These are phyloP conservation scores for Melanotaenia trifasciata DNA, from an alignment of 2,797 vertebrate species.

Conservation along the genomic window DNA sequence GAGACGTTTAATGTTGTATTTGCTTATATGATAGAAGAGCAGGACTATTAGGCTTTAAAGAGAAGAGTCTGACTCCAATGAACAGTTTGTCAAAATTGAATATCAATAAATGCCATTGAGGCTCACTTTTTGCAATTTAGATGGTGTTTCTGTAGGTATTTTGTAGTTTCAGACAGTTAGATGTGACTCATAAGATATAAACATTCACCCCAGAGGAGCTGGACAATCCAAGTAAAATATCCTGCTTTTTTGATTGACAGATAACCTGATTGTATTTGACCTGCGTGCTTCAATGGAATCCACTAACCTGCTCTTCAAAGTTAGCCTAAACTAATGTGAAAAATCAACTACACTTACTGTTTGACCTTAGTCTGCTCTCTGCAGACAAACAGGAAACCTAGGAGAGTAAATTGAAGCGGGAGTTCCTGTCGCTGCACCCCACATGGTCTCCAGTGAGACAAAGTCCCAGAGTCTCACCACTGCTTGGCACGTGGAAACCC, in stretches of 20 bases:
- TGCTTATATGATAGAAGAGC: neutral
- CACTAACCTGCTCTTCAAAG: conserved; percentile 19
- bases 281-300: conserved; percentile 15
- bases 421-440: conserved; percentile 60
- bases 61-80: neutral
- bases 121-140: neutral
- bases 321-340: conserved; percentile 30
- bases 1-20: neutral
- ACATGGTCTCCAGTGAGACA: conserved; percentile 46
- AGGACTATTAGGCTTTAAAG: neutral
- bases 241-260: conserved; percentile 18
- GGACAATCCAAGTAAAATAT: neutral
- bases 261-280: conserved; percentile 26
- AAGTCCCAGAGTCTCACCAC: conserved; percentile 39
- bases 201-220: neutral
- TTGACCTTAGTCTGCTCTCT: conserved; percentile 48
- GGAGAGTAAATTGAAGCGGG: conserved; percentile 33
- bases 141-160: neutral
- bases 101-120: neutral
- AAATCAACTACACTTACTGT: conserved; percentile 23
- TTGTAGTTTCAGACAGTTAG: neutral
- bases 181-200: neutral
- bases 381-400: conserved; percentile 61
- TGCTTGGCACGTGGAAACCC: conserved; percentile 54
- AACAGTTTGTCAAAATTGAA: neutral